Evolutionary conservation across 2,113 vertebrate genomes (phyloP).

Genomic region (Aegithalos caudatus): DNA sequence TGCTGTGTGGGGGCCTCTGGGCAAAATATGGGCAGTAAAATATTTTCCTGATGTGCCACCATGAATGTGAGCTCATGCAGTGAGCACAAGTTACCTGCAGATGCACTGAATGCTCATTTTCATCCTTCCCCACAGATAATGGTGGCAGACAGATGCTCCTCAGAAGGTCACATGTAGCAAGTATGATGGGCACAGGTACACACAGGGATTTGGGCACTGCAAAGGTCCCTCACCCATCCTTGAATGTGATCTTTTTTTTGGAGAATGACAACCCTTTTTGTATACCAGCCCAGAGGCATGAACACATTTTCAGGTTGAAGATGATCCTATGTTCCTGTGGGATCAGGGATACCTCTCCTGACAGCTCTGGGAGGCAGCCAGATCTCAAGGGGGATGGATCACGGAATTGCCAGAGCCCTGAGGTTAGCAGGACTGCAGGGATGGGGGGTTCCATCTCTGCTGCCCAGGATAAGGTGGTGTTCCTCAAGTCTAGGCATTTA

Average conservation of each 20-base stretch:
- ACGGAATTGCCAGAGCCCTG: rapidly evolving
- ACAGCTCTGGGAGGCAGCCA: neutral
- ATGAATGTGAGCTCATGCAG: rapidly evolving
- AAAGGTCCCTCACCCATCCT: neutral
- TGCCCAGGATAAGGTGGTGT: neutral
- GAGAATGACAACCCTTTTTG: rapidly evolving
- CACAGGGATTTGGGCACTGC: neutral
- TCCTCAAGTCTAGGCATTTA: neutral
- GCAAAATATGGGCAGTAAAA: neutral
- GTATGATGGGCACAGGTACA: neutral
- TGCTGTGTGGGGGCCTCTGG: rapidly evolving
- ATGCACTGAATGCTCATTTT: neutral
- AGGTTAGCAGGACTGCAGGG: neutral
- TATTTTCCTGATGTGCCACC: neutral
- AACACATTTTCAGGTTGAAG: neutral
- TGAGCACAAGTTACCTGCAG: neutral
- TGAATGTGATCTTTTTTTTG: neutral
- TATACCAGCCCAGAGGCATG: too few species aligned
- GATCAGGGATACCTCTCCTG: neutral
- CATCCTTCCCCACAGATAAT: neutral
- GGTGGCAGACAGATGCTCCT: neutral
- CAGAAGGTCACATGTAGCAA: neutral
- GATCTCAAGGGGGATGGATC: rapidly evolving
- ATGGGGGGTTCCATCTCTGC: neutral
- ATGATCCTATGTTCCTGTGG: rapidly evolving